Evolutionary conservation across 1,140 invertebrate genomes (phyloP), one percentile per base, ranked within the genome.

Genomic region (Lepidotrigona ventralis): DNA sequence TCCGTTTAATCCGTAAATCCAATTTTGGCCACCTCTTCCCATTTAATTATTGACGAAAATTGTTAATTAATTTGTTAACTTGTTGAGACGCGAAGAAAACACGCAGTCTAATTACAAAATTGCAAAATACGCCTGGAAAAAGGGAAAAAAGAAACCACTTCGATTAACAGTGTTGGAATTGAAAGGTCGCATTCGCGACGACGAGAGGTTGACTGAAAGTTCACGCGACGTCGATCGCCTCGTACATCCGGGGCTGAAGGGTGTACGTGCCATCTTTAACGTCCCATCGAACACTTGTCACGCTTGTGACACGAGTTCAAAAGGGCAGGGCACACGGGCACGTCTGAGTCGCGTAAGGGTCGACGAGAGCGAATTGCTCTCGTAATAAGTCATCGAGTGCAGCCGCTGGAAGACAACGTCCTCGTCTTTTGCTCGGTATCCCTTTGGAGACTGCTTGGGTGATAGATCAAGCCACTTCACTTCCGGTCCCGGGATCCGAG

Each of bases 331-430:
- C 58, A 76, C n/a, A 54, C 29, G 51, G 60, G 23, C n/a, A n/a
- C n/a, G 66, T 33, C 26, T 74, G 72, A 74, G 54, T 23, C 54
- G 79, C 64, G 63, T 8, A 64, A 81, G 81, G 85, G 88, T 89
- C 83, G 87, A 90, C 81, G 85, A 85, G 85, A 83, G 82, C 76
- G 86, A 90, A 88, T 85, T 85, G 86, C 85, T 90, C 89, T 91
- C 80, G 85, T 90, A 91, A 92, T 90, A 92, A 91, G 90, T 92
- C 90, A 91, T 91, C 86, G 87, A 91, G 85, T 79, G 80, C 81
- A 81, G 83, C 79, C 70, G 75, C 66, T 77, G 71, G 75, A 69
- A 83, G 90, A 90, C 84, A 85, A 87, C 86, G 81, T 84, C 86
- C 71, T 53, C 70, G 83, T 83, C 86, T 90, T 84, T 86, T 79